Percentiles rank a stretch among this genome's conserved stretches.
Evolutionary conservation across 37 sponge, comb jelly and placozoan species (phyloP).

Genomic region (Oopsacas minuta): DNA sequence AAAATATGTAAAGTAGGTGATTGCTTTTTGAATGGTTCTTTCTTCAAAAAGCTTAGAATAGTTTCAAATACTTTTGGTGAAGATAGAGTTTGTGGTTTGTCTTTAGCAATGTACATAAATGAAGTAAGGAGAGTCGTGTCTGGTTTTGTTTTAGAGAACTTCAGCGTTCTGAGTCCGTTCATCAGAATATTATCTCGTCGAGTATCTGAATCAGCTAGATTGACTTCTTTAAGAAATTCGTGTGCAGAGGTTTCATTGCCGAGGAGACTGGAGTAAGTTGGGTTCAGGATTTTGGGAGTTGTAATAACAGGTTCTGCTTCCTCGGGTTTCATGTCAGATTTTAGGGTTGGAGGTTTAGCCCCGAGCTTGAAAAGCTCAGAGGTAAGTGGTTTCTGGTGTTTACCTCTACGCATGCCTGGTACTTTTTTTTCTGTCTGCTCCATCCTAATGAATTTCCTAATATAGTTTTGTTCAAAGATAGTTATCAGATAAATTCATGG

Average conservation of each 20-base stretch:
- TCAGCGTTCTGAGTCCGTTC: not conserved
- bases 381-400: not conserved
- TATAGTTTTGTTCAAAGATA: no score
- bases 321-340: conserved; percentile 1
- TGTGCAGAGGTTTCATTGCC: conserved; percentile 9
- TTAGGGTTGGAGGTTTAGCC: not conserved
- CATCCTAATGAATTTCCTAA: no score
- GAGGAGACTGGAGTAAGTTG: not conserved
- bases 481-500: no score
- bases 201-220: not conserved
- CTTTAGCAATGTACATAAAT: not conserved
- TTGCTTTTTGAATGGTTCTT: conserved; percentile 1
- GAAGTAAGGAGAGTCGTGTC: not conserved
- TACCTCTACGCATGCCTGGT: not conserved
- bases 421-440: not conserved
- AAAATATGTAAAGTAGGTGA: not conserved
- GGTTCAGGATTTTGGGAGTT: not conserved
- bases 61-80: not conserved
- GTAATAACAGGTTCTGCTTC: not conserved
- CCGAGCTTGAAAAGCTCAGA: not conserved
- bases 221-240: not conserved
- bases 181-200: not conserved
- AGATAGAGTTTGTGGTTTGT: not conserved
- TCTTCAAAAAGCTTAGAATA: not conserved
- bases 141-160: not conserved